Evolutionary conservation across 2,797 vertebrate genomes (phyloP), one percentile per base, ranked within the genome.

Genomic region (Sylvia borin): DNA sequence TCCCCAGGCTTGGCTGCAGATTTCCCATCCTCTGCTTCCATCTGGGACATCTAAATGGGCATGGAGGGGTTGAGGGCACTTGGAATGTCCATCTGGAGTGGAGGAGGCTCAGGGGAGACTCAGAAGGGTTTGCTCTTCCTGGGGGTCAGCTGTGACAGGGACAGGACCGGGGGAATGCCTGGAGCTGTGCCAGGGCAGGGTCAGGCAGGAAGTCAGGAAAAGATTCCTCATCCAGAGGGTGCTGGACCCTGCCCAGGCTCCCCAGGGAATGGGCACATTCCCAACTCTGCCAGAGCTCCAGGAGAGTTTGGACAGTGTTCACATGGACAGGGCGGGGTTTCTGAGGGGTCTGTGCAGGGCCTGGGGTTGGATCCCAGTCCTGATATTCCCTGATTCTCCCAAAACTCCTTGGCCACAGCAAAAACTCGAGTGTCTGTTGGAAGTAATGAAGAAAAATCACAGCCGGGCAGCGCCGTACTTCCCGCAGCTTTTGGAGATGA

Each of bases 371-470:
- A 47, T 34, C 10, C 13, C 1, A 2, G 24, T 22, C 26, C 58
- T 31, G 18, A 19, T 26, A 34, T 51, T 45, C 58, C 31, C 6
- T 6, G 31, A 15, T 54, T 3, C 47, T 78, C 11, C 54, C 40
- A 29, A 19, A 90, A 64, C 67, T 47, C 19, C 71, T 73, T 0
- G 0, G 22, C 67, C 40, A 1, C 8, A 54, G 60, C 67, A 66
- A 54, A 81, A 85, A 36, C 53, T 73, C 18, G 4, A 2, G 65
- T 67, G 85, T 94, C 96, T 92, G 65, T 22, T 85, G 45, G 65
- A 83, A 71, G 32, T 96, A 96, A 96, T 93, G 96, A 96, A 93
- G 96, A 96, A 88, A 96, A 96, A 96, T 93, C 55, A 8, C 90
- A 13, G 75, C 18, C 0, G 2, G 72, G 58, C 64, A 48, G 60